Evolutionary conservation across 2,113 vertebrate genomes (phyloP).

Genomic region (Xyliphius kryptos): DNA sequence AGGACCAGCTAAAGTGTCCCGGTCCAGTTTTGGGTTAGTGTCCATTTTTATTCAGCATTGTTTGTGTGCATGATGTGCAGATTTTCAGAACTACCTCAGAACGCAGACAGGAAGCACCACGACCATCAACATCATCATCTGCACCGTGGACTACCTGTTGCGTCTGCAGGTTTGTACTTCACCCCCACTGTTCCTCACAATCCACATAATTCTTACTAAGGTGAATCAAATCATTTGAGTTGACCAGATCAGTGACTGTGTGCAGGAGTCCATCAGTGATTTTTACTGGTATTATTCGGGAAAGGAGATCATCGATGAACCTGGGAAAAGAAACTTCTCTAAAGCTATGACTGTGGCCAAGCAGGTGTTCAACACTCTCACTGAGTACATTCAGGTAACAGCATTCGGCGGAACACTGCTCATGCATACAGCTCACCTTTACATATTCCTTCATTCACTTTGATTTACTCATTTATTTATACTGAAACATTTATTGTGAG

Average conservation of each 20-base stretch:
- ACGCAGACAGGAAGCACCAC: slow-evolving; percentile 91
- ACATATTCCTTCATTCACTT: not conserved
- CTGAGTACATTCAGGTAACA: slow-evolving; percentile 89
- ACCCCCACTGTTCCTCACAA: not conserved
- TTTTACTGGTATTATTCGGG: slow-evolving; percentile 98
- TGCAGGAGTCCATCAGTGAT: slow-evolving; percentile 92
- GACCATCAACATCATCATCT: slow-evolving; percentile 93
- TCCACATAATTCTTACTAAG: too few species aligned
- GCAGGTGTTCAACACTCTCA: slow-evolving; percentile 92
- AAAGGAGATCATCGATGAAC: slow-evolving; percentile 88
- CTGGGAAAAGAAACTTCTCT: slow-evolving; percentile 93
- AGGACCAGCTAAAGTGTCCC: too few species aligned
- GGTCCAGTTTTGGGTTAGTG: too few species aligned
- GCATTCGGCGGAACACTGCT: too few species aligned
- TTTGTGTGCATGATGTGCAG: slow-evolving; percentile 51
- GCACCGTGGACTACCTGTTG: slow-evolving; percentile 90
- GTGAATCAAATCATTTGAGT: too few species aligned
- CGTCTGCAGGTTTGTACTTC: slow-evolving; percentile 74
- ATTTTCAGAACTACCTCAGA: slow-evolving; percentile 91
- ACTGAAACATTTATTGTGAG: too few species aligned
- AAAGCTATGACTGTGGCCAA: slow-evolving; percentile 94
- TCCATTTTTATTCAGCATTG: not conserved
- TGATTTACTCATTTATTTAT: not conserved
- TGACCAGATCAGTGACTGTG: not conserved
- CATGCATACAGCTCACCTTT: not conserved